Base-by-base conservation (phyloP, 1,140 invertebrate species). In the Helicoverpa armigera region DNA sequence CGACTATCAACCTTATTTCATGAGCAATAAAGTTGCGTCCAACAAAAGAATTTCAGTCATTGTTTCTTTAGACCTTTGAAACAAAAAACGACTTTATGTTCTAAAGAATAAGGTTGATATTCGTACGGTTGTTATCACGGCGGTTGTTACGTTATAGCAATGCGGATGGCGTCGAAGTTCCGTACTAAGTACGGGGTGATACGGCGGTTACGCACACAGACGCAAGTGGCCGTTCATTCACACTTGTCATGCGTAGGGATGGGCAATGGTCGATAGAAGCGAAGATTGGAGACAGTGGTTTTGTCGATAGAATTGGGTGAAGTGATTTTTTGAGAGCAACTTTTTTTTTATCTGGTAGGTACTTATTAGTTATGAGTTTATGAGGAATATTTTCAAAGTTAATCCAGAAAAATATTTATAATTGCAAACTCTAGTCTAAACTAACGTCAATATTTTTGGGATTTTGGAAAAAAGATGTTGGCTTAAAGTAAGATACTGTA, bases 131-230 rank as follows among this genome's bases (percentile, higher is more conserved):
- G 53, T 50, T 31, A 53, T 53, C 10, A 63, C 54, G 83, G 43
- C 14, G 48, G 74, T 87, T 91, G 81, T 54, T 79, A 70, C 86
- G 77, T 89, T 90, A 79, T 70, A 48, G 69, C 35, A 81, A 72
- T 65, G 56, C 16, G 58, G 73, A 76, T 73, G 65, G 81, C 80
- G 14, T 51, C 14, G 29, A 60, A 65, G 89, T 88, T 90, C 88
- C 91, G 92, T 93, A 89, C 92, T 91, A 86, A 90, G 91, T 87
- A 92, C 92, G 83, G 92, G 72, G 86, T 93, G 92, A 91, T 86
- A 93, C 92, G 89, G 89, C 79, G 82, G 56, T 63, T 63, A 78
- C 79, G 83, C 89, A 89, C 88, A 91, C 91, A 89, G 88, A 89
- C 88, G 91, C 89, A 91, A 7, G n/a, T 5, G 14, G 48, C 84